phyloP scores from a whole-genome alignment of 2,888 invertebrate species.

The Stenotaenia linearis region DNA sequence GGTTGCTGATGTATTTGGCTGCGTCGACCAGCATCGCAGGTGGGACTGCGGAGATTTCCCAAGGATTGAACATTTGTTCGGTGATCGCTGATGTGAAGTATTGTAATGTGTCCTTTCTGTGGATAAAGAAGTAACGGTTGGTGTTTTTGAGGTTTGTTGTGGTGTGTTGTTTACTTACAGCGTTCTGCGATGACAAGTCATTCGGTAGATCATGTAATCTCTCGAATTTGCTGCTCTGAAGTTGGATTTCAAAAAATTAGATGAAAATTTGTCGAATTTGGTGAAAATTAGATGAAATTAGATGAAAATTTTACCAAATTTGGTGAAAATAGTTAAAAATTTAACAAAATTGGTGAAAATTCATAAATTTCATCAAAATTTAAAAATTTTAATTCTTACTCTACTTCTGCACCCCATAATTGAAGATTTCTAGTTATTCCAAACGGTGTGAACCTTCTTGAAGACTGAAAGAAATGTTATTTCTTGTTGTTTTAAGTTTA shows the following conservation, averaged over 20 bases:
- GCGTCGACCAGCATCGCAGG: neutral
- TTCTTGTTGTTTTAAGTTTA: too few species aligned
- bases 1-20: neutral
- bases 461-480: neutral
- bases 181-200: neutral
- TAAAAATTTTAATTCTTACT: neutral
- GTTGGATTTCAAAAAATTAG: neutral
- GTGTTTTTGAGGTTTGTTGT: too few species aligned
- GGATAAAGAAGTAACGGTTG: too few species aligned
- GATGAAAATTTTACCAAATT: too few species aligned
- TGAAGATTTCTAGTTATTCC: slow-evolving; percentile 72
- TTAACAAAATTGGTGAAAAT: too few species aligned
- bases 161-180: too few species aligned
- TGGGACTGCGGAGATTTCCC: neutral
- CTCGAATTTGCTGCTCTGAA: neutral
- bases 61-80: neutral
- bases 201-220: neutral
- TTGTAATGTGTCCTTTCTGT: neutral
- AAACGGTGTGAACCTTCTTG: slow-evolving; percentile 49
- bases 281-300: too few species aligned
- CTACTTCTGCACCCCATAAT: slow-evolving; percentile 49
- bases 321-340: too few species aligned
- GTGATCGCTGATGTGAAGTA: neutral
- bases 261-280: too few species aligned
- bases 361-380: too few species aligned